A percentile compares a stretch with the other conserved stretches of the same genome.
Evolutionary conservation across 2,113 vertebrate genomes (phyloP).

Genomic region (Ibidorhyncha struthersii): DNA sequence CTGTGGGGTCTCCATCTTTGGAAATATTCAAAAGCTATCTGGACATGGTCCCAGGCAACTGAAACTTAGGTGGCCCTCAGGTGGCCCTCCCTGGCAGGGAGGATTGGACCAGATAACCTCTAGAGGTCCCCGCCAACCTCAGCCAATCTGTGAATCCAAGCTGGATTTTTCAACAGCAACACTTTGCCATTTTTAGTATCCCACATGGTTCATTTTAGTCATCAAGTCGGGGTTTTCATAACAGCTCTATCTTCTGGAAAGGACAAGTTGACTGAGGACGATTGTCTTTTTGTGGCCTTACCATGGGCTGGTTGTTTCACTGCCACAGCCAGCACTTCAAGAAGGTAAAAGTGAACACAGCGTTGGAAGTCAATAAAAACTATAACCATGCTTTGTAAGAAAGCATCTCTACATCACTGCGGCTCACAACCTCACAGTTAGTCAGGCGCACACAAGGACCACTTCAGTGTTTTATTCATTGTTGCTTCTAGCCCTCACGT

Average conservation of each 20-base stretch:
- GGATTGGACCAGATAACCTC: neutral
- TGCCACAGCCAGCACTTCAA: neutral
- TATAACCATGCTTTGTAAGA: neutral
- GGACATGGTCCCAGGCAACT: neutral
- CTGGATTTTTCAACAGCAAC: neutral
- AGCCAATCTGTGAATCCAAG: neutral
- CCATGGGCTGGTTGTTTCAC: neutral
- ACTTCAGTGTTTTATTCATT: neutral
- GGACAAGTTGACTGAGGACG: neutral
- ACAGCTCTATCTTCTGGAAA: neutral
- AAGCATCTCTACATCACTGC: neutral
- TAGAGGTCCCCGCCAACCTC: neutral
- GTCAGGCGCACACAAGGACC: neutral
- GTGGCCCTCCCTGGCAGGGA: too few relatives aligned
- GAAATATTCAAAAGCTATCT: neutral
- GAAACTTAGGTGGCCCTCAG: neutral
- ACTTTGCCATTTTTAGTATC: neutral
- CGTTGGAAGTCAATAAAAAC: neutral
- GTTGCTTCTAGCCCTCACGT: neutral
- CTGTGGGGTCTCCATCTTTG: neutral
- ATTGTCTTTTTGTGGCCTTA: neutral
- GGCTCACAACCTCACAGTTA: neutral
- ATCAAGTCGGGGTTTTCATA: neutral
- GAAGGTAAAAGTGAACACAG: neutral
- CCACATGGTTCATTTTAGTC: neutral